phyloP scores from a whole-genome alignment of 2,888 invertebrate species.

The Morinoia aosen region DNA sequence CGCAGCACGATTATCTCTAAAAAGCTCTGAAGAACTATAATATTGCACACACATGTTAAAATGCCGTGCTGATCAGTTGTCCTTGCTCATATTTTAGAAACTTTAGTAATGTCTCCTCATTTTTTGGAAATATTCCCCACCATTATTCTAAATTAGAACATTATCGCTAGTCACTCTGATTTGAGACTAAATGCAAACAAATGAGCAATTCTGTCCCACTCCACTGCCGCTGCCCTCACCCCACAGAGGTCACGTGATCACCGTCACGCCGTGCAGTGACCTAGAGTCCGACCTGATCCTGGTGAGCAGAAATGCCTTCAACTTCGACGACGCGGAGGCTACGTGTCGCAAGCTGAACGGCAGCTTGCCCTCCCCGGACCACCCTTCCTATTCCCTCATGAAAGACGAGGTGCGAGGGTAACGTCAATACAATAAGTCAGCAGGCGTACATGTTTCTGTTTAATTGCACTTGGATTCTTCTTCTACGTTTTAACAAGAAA shows the following conservation, averaged over 20 bases:
- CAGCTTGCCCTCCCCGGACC: not conserved
- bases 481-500: too few species aligned
- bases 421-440: not conserved
- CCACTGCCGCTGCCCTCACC: not conserved
- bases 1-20: too few species aligned
- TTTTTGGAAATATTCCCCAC: too few species aligned
- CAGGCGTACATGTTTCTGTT: not conserved
- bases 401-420: not conserved
- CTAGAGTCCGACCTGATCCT: not conserved
- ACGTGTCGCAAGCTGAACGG: not conserved
- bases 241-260: not conserved
- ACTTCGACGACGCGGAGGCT: not conserved
- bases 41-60: not conserved
- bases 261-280: not conserved
- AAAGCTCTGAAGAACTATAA: not conserved
- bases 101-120: too few species aligned
- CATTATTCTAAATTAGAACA: too few species aligned
- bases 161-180: too few species aligned
- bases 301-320: not conserved
- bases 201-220: not conserved
- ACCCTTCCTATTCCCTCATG: not conserved
- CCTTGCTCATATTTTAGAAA: not conserved
- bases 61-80: not conserved
- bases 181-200: not conserved
- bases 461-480: too few species aligned